phyloP scores from a whole-genome alignment of 1,140 invertebrate species.

The Heliconius hewitsoni region DNA sequence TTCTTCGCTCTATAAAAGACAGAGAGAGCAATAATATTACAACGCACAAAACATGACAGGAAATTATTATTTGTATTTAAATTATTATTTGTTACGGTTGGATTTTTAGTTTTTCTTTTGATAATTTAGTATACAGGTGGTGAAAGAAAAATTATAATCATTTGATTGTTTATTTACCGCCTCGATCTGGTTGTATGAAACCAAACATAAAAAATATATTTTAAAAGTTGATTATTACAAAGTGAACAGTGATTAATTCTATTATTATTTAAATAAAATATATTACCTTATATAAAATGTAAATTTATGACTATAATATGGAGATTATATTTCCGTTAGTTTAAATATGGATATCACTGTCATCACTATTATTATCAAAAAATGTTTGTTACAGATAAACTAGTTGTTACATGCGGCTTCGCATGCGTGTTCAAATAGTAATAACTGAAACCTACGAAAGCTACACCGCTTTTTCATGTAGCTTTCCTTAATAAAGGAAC shows the following conservation, averaged over 20 bases:
- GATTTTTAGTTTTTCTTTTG: neutral
- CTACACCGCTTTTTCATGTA: no score
- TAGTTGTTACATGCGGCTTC: no score
- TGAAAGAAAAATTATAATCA: neutral
- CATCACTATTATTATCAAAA: neutral
- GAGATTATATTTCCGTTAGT: neutral
- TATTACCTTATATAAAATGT: neutral
- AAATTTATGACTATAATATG: neutral
- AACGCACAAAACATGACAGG: neutral
- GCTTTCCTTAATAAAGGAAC: no score
- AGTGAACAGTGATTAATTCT: neutral
- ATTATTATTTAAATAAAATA: neutral
- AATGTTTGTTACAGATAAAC: no score
- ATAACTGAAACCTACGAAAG: no score
- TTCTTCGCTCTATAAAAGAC: neutral
- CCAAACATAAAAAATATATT: neutral
- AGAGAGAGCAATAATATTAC: neutral
- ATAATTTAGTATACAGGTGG: neutral
- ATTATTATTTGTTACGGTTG: neutral
- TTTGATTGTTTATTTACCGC: neutral
- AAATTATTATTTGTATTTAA: neutral
- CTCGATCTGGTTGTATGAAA: neutral
- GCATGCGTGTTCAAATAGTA: no score
- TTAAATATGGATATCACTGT: neutral
- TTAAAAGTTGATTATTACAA: neutral